A percentile compares a stretch with the other conserved stretches of the same genome.
Conservation (phyloP, 2,888 invertebrate genomes). For the Xestia ashworthii region DNA sequence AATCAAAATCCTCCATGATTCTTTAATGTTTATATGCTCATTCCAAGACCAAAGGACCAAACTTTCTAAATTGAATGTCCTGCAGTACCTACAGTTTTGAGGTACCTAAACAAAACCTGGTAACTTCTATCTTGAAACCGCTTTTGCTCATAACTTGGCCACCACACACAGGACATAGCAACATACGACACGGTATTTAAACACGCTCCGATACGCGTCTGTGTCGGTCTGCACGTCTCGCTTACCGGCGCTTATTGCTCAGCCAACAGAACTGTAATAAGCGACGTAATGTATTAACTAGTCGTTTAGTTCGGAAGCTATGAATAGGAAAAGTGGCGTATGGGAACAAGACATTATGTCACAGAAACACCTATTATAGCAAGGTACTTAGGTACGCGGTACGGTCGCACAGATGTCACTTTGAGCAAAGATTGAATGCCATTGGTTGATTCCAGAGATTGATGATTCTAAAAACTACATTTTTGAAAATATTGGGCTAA, state of each 20-base stretch:
- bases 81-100: not conserved
- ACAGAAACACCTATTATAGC: not conserved
- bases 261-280: slow-evolving; percentile 50
- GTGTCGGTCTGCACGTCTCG: slow-evolving; percentile 51
- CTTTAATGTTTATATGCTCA: not conserved
- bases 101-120: not conserved
- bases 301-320: slow-evolving; percentile 1
- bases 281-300: slow-evolving; percentile 51
- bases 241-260: slow-evolving; percentile 38
- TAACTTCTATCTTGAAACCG: not conserved
- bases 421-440: not conserved
- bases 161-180: slow-evolving; percentile 50
- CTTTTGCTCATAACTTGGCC: not conserved
- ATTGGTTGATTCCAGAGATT: not conserved
- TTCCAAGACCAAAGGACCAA: not conserved
- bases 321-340: slow-evolving; percentile 17
- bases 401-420: not conserved
- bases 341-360: not conserved
- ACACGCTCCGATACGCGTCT: slow-evolving; percentile 56
- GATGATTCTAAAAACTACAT: not conserved
- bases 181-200: slow-evolving; percentile 65
- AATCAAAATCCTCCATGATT: not conserved
- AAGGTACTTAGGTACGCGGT: not conserved
- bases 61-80: too few relatives aligned
- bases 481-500: not conserved